Evolutionary conservation across 2,113 vertebrate species (phyloP).

Genomic region (Oryzias javanicus): DNA sequence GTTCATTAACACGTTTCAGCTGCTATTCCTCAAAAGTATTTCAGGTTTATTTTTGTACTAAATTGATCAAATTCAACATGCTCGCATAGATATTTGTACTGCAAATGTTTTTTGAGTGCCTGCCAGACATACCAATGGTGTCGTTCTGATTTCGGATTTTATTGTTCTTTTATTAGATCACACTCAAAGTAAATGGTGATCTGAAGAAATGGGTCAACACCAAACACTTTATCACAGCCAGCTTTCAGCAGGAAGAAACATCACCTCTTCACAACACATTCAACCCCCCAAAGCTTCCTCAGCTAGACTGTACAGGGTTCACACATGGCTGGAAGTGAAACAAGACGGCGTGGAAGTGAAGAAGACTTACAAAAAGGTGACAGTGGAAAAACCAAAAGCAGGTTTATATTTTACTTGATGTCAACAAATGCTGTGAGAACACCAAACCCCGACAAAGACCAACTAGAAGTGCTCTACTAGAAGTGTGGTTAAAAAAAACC

Average conservation of each 20-base stretch:
- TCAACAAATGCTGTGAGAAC: too few species aligned
- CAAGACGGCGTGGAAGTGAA: too few species aligned
- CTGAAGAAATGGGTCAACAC: constrained; percentile 81
- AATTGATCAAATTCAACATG: constrained; percentile 91
- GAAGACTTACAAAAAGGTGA: too few species aligned
- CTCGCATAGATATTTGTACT: constrained; percentile 90
- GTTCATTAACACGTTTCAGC: constrained; percentile 92
- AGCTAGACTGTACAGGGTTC: constrained; percentile 9
- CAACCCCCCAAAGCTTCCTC: constrained; percentile 28
- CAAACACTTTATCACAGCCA: constrained; percentile 28
- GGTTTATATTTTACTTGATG: too few species aligned
- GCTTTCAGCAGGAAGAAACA: neutral
- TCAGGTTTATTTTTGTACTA: constrained; percentile 67
- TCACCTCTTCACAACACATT: constrained; percentile 14
- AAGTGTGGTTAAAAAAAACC: too few species aligned
- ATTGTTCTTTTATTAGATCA: constrained; percentile 80
- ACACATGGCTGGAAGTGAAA: constrained; percentile 29
- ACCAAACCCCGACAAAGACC: too few species aligned
- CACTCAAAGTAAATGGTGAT: constrained; percentile 77
- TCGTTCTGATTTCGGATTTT: constrained; percentile 41
- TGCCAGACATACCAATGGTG: too few species aligned
- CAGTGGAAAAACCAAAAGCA: too few species aligned
- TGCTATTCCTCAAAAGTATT: constrained; percentile 89
- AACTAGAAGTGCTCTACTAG: too few species aligned
- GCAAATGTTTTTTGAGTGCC: constrained; percentile 55